Evolutionary conservation across 2,888 invertebrate species (phyloP).

Genomic region (Andricus curvator): DNA sequence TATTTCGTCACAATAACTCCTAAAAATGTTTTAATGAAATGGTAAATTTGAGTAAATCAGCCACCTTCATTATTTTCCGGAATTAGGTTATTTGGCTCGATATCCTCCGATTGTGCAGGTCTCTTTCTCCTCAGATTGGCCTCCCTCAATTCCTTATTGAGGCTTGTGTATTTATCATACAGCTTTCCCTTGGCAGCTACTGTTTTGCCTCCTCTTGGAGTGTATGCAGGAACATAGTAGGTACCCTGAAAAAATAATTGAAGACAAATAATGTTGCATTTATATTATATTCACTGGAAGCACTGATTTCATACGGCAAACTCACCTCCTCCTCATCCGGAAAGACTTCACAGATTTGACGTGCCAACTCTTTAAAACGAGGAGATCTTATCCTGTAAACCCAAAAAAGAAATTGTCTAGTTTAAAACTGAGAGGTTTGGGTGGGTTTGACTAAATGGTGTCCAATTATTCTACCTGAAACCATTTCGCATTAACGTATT

Average conservation of each 20-base stretch:
- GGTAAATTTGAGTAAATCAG: not conserved
- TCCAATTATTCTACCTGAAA: not conserved
- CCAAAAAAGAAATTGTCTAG: not conserved
- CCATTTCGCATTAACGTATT: not conserved
- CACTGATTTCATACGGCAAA: not conserved
- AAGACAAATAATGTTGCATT: not conserved
- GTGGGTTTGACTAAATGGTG: too few relatives aligned
- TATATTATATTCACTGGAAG: not conserved
- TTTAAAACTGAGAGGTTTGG: too few relatives aligned
- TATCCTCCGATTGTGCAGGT: not conserved
- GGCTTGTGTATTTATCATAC: not conserved
- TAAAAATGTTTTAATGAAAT: not conserved
- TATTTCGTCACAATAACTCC: not conserved
- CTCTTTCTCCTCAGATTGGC: constrained; percentile 4
- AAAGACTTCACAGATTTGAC: not conserved
- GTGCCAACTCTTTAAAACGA: constrained; percentile 24
- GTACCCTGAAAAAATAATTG: not conserved
- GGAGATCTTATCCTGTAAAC: not conserved
- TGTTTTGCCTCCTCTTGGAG: constrained; percentile 19
- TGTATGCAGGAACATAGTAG: constrained; percentile 16
- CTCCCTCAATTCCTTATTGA: constrained; percentile 9
- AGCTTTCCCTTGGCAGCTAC: constrained; percentile 3
- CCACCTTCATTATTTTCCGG: not conserved
- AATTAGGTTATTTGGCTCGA: not conserved
- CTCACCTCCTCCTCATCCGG: not conserved